Base-by-base conservation (phyloP, 2,113 vertebrate species). In the Chaetodon trifascialis region DNA sequence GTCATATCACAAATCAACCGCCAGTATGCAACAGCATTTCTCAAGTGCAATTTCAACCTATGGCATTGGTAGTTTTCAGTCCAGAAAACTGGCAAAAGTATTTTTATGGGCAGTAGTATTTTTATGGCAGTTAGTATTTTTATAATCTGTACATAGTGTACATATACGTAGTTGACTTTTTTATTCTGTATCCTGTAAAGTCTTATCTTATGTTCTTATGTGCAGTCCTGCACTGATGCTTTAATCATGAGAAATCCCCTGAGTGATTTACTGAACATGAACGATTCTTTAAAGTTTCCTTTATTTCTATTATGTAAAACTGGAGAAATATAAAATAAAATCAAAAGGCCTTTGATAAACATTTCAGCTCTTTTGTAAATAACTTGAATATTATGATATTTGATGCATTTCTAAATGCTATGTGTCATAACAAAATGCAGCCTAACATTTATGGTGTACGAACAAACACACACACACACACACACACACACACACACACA, bases 331-430 rank as follows among this genome's bases (percentile, higher is more conserved):
- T 56, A 23, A 5, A 5, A n/a, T 46, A 5, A 36, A 76, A 65
- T 17, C 15, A 10, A 12, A 46, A 47, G 11, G 0, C 3, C 9
- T 42, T 62, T 58, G 14, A 60, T 25, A 73, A 55, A 55, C 16
- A 8, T 68, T 59, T 64, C 7, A 71, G 10, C 19, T 23, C 16
- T 34, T 69, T 64, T 72, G 38, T 46, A 68, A 69, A 64, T 63
- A 55, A 47, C 19, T 15, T 65, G 34, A 3, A 25, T 52, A 52
- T 44, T 0, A 68, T 46, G 52, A 84, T 56, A 44, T 10, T 7
- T 86, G 73, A 75, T 73, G 19, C 21, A 19, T 64, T 63, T 66
- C 38, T 71, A 73, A 82, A 66, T 69, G 7, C 34, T 76, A 36
- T 15, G 19, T 77, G 42, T 72, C 58, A 66, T 36, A 58, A 75